Conservation (phyloP, 2,113 vertebrate species). For the Nothoprocta pentlandii region DNA sequence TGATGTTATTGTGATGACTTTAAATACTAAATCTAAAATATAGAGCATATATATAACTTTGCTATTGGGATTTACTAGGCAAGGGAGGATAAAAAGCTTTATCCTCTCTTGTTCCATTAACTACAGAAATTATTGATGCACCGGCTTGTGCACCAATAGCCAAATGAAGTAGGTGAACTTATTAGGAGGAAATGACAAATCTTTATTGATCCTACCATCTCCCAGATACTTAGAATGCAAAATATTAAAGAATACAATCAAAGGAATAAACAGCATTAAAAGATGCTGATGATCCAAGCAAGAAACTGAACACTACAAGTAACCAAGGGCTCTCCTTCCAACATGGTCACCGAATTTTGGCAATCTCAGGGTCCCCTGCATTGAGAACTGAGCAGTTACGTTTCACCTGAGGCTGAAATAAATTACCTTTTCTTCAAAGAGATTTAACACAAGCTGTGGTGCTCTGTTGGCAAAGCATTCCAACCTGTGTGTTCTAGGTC, state of each 20-base stretch:
- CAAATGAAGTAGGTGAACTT: not conserved
- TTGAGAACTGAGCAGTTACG: not conserved
- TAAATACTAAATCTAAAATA: not conserved
- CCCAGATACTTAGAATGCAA: not conserved
- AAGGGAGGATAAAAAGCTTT: not conserved
- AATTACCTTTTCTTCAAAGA: not conserved
- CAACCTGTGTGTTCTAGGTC: not conserved
- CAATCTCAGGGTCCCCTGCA: not conserved
- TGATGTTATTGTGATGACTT: not conserved
- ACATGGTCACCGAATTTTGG: fast-evolving
- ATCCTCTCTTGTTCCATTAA: not conserved
- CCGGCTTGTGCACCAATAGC: not conserved
- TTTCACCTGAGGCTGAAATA: not conserved
- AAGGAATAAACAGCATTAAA: not conserved
- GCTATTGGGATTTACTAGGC: not conserved
- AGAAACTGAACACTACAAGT: not conserved
- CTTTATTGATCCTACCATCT: not conserved
- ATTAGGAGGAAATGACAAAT: not conserved
- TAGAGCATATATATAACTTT: not conserved
- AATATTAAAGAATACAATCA: not conserved
- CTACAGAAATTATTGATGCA: not conserved
- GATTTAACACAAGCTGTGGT: not conserved
- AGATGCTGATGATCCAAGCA: not conserved
- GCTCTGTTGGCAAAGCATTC: not conserved
- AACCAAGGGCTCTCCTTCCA: not conserved